These are phyloP conservation scores for Miichthys miiuy DNA, from an alignment of 2,797 vertebrate genomes.

Conservation along the genomic window DNA sequence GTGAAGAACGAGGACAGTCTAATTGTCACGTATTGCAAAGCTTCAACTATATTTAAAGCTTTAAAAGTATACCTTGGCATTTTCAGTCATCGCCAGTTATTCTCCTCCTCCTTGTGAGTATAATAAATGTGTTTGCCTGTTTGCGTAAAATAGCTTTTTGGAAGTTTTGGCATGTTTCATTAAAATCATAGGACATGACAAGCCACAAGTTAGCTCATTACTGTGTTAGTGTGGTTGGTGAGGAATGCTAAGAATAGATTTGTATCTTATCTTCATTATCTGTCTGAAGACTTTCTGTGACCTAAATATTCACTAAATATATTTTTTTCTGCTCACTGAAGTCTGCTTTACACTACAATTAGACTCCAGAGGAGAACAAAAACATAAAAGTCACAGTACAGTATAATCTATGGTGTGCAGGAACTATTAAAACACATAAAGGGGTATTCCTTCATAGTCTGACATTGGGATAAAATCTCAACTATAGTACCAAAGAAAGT, in stretches of 20 bases:
- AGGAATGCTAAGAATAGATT: constrained; percentile 22
- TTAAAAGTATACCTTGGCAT: constrained; percentile 25
- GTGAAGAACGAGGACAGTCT: constrained; percentile 39
- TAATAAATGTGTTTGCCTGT: constrained; percentile 5
- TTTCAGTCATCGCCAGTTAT: constrained; percentile 11
- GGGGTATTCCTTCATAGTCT: not conserved
- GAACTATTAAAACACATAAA: constrained; percentile 4
- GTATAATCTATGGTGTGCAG: not conserved
- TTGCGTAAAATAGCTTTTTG: constrained; percentile 12
- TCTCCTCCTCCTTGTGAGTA: constrained; percentile 9
- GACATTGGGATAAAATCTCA: not conserved
- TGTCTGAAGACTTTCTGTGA: constrained; percentile 11
- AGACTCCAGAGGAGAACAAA: not conserved
- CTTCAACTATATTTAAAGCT: constrained; percentile 41
- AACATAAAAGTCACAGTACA: not conserved
- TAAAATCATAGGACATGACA: constrained; percentile 16
- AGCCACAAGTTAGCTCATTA: constrained; percentile 33
- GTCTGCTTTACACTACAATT: not conserved
- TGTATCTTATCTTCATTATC: constrained; percentile 3
- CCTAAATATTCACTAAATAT: not conserved
- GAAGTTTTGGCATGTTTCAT: constrained; percentile 9
- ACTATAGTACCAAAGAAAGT: not conserved
- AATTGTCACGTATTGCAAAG: constrained; percentile 52
- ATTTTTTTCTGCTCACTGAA: not conserved
- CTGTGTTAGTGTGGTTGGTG: constrained; percentile 12